Conservation (phyloP, 2,113 vertebrate genomes). For the Lates calcarifer region DNA sequence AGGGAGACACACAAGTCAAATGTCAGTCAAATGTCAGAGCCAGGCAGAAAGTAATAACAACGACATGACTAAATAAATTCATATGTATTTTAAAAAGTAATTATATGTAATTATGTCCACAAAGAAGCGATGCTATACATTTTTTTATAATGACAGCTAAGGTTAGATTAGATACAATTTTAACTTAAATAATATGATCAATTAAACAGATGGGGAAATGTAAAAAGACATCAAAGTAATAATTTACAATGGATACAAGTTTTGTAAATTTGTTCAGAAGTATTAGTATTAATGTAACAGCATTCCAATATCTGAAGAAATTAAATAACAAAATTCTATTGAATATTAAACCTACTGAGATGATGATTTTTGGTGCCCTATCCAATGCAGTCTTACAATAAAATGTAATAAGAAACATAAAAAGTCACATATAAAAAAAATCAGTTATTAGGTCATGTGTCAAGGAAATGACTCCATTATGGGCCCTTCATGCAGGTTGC, state of each 20-base stretch:
- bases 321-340: background rate
- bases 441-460: background rate
- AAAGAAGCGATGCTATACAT: conserved; percentile 2
- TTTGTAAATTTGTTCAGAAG: background rate
- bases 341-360: background rate
- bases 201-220: background rate
- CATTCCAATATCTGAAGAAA: background rate
- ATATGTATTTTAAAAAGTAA: background rate
- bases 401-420: background rate
- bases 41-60: background rate
- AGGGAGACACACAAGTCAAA: conserved; percentile 8
- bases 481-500: background rate
- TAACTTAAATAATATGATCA: background rate
- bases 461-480: conserved; percentile 6
- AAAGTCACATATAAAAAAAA: background rate
- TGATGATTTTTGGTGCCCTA: background rate
- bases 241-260: too few species aligned
- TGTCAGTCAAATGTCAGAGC: conserved; percentile 16
- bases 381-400: background rate
- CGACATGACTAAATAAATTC: background rate
- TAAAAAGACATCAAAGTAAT: background rate
- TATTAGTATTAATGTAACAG: background rate
- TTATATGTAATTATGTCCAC: background rate
- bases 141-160: background rate
- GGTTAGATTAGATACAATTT: background rate